phyloP scores from a whole-genome alignment of 2,888 invertebrate genomes.

The Papilio demoleus region DNA sequence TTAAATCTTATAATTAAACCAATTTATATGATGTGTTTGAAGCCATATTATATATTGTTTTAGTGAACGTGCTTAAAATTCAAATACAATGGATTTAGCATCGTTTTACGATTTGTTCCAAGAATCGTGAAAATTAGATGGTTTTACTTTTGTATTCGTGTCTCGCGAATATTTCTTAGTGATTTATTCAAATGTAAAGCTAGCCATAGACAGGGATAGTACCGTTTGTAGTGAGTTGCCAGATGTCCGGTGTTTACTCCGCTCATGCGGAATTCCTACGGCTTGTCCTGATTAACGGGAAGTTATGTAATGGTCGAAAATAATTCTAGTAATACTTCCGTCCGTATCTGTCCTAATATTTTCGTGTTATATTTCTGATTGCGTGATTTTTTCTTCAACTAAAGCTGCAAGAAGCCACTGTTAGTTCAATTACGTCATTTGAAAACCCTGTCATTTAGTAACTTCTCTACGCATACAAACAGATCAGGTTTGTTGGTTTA shows the following conservation, averaged over 20 bases:
- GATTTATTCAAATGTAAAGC: slow-evolving; percentile 49
- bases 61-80: slow-evolving; percentile 21
- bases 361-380: background rate
- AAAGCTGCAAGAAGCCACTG: too few relatives aligned
- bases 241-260: slow-evolving; percentile 30
- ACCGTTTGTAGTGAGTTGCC: slow-evolving; percentile 12
- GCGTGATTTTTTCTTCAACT: background rate
- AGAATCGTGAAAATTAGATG: slow-evolving; percentile 49
- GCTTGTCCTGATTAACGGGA: slow-evolving; percentile 8
- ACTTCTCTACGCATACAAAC: background rate
- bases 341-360: background rate
- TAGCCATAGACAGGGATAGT: slow-evolving; percentile 15
- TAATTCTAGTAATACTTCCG: background rate
- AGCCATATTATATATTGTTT: background rate
- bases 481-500: background rate
- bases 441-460: background rate
- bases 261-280: slow-evolving; percentile 25
- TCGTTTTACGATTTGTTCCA: slow-evolving; percentile 39
- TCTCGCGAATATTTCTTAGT: slow-evolving; percentile 45
- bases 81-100: slow-evolving; percentile 7
- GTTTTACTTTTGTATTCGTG: slow-evolving; percentile 53
- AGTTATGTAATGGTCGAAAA: background rate
- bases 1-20: slow-evolving; percentile 9
- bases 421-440: too few relatives aligned
- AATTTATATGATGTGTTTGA: slow-evolving; percentile 13